Evolutionary conservation across 2,797 vertebrate genomes (phyloP).

Genomic region (Pipistrellus kuhlii): DNA sequence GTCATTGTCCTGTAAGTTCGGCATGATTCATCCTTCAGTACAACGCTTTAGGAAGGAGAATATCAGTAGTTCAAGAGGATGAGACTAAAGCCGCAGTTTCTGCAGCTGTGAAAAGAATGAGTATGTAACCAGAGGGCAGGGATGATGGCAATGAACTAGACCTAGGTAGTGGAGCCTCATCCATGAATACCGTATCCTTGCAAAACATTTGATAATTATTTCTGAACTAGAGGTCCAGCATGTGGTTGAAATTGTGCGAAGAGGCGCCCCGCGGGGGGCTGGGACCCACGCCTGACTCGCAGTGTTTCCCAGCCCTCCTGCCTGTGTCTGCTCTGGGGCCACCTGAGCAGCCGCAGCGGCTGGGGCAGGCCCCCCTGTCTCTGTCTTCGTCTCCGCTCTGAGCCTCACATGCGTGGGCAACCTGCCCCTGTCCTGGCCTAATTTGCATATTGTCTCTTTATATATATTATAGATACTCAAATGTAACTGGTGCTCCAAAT

Average conservation of each 20-base stretch:
- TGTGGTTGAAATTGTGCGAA: too few species aligned
- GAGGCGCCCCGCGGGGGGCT: too few species aligned
- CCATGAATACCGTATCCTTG: neutral
- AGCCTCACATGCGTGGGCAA: too few species aligned
- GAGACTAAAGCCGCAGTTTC: slow-evolving; percentile 14
- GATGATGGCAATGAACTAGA: neutral
- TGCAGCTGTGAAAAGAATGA: neutral
- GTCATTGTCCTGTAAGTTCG: neutral
- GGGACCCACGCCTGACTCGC: too few species aligned
- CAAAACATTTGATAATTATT: slow-evolving; percentile 17
- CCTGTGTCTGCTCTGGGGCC: too few species aligned
- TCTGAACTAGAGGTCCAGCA: neutral
- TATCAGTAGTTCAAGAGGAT: neutral
- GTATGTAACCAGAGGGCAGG: neutral
- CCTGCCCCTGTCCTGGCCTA: too few species aligned
- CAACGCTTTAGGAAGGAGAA: neutral
- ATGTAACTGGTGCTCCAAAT: neutral
- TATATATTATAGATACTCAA: neutral
- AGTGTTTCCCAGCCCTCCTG: too few species aligned
- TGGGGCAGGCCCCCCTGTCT: too few species aligned
- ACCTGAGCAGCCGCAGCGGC: too few species aligned
- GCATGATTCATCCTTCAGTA: neutral
- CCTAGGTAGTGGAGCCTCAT: neutral
- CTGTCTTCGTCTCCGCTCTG: too few species aligned
- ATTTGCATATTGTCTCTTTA: too few species aligned